phyloP scores from a whole-genome alignment of 2,113 vertebrate genomes.

The Fulica atra region DNA sequence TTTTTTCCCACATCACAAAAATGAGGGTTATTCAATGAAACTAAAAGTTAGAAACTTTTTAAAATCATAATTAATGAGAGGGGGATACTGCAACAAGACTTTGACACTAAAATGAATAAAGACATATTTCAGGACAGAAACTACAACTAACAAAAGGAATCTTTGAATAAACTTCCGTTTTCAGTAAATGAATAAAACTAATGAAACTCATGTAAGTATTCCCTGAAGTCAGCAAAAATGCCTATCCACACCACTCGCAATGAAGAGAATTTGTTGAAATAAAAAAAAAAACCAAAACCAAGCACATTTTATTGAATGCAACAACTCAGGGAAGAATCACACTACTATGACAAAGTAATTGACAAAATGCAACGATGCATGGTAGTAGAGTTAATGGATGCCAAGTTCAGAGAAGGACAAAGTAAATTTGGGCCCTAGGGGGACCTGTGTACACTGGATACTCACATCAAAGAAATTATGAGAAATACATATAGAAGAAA shows the following conservation, averaged over 20 bases:
- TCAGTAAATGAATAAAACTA: not conserved
- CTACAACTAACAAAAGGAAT: not conserved
- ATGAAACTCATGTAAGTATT: not conserved
- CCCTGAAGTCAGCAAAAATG: not conserved
- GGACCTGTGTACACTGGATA: not conserved
- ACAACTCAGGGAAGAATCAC: not conserved
- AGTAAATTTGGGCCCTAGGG: not conserved
- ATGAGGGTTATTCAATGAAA: not conserved
- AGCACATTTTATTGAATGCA: not conserved
- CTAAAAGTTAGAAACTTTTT: not conserved
- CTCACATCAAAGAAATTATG: not conserved
- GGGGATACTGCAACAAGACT: not conserved
- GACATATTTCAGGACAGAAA: not conserved
- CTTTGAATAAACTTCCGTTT: not conserved
- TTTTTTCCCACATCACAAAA: not conserved
- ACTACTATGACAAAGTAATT: not conserved
- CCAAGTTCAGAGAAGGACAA: not conserved
- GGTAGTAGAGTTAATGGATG: not conserved
- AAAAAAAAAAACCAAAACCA: not conserved
- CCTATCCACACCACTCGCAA: not conserved
- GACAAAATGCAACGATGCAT: not conserved
- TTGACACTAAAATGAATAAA: not conserved
- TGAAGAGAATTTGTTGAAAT: not conserved
- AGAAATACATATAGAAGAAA: not conserved
- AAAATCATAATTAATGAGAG: not conserved